Evolutionary conservation across 2,113 vertebrate species (phyloP), one percentile per base, ranked within the genome.

Genomic region (Misgurnus anguillicaudatus): DNA sequence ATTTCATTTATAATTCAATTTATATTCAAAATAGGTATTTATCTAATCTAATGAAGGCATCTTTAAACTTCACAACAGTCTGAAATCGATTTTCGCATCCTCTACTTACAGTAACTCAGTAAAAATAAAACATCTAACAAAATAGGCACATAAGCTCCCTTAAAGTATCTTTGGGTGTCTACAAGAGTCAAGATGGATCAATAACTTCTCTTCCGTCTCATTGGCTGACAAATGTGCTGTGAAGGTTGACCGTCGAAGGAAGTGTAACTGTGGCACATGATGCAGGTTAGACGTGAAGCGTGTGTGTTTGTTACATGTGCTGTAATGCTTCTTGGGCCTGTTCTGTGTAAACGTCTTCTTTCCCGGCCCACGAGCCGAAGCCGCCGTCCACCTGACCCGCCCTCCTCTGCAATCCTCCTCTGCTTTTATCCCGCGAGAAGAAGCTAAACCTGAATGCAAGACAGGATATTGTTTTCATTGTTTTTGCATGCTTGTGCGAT

Each of bases 241-340:
- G 53, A 36, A 53, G 38, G 63, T 41, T 68, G 82, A 58, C 48
- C 5, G 31, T 65, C 55, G 66, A 48, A 45, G 67, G 63, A 64
- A 39, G 73, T 62, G 47, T 58, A 47, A 75, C 69, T 53, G 61
- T 77, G 68, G 66, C 67, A 70, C 42, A 63, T 62, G 57, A 41
- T 21, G 38, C 53, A 62, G 39, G 57, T 80, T 80, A 72, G 38
- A 8, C 73, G 48, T 75, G 38, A 17, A 36, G 19, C 24, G 36
- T 53, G 17, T 58, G 75, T 77, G 63, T 41, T 80, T 21, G 24
- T 95, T 95, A 98, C 92, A 98, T 91, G 87, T 98, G 95, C 89
- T 97, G 96, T 73, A 99, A 80, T 19, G 97, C 97, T 87, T 99
- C 97, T 87, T 97, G 94, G 66, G 95, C 97, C 87, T 98, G 94